Evolutionary conservation across 2,888 invertebrate species (phyloP).

Genomic region (Drosophila yooni): DNA sequence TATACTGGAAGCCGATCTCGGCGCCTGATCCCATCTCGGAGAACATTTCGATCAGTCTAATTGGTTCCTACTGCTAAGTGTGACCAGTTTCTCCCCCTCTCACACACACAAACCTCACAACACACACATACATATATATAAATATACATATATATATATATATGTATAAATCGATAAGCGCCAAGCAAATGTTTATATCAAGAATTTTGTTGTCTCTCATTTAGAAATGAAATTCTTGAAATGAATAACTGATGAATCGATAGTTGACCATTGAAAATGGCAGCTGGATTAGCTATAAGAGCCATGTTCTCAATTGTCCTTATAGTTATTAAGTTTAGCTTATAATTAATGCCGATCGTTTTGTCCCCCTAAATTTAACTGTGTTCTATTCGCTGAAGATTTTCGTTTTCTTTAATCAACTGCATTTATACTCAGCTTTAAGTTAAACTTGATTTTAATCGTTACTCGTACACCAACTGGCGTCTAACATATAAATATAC

Average conservation of each 20-base stretch:
- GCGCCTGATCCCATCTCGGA: conserved; percentile 87
- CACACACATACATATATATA: background rate
- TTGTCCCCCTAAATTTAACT: conserved; percentile 17
- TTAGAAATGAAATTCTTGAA: conserved; percentile 8
- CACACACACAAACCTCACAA: conserved; percentile 1
- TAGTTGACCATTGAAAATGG: conserved; percentile 46
- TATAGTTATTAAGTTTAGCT: conserved; percentile 40
- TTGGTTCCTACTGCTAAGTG: conserved; percentile 88
- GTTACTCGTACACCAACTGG: background rate
- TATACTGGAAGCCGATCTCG: conserved; percentile 91
- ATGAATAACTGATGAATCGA: background rate
- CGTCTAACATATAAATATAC: background rate
- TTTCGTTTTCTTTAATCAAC: conserved; percentile 32
- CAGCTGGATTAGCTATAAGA: conserved; percentile 38
- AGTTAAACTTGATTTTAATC: conserved; percentile 31
- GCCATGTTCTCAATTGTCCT: conserved; percentile 17
- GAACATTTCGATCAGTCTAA: conserved; percentile 87
- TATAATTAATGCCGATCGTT: conserved; percentile 6
- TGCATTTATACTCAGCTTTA: conserved; percentile 65
- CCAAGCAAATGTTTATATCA: conserved; percentile 23
- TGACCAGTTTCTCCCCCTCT: background rate
- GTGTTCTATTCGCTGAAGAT: conserved; percentile 18
- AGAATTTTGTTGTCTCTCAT: conserved; percentile 36
- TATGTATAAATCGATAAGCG: background rate
- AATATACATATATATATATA: background rate